Evolutionary conservation across 2,888 invertebrate species (phyloP), one percentile per base, ranked within the genome.

Genomic region (Platycnemis pennipes): DNA sequence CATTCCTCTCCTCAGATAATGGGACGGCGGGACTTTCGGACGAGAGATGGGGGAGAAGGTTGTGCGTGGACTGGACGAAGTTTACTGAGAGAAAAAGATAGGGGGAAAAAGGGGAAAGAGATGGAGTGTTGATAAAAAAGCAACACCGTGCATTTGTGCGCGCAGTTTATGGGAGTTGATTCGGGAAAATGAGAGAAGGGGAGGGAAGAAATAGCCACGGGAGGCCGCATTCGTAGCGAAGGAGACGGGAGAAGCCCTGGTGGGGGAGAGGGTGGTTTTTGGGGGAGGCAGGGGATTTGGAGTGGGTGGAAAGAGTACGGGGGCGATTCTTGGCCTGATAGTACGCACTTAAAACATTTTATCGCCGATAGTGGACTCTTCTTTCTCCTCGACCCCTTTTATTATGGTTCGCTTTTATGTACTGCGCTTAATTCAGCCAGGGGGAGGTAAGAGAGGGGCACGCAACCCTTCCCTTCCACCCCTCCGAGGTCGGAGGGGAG

Each of bases 261-360:
- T 42, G 8, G 0, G 13, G 53, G 37, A 37, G 31, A n/a, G n/a
- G n/a, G 31, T 26, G 88, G n/a, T 45, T 19, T 26, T 89, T 19
- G 42, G 63, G 56, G 44, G 37, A 69, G n/a, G 44, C 44, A 56
- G 19, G 44, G 44, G 42, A 56, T 44, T 19, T 26, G 44, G 11
- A 26, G 56, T 44, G 26, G 8, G n/a, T 31, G 42, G 1, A 13
- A 53, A 22, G 53, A 37, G 88, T 19, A 89, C 26, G 63, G 63
- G 91, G 91, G 63, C 91, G 91, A 91, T 63, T 91, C 91, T 91
- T 91, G 91, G 69, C 91, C 91, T 91, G 63, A 44, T 44, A 42
- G 91, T 69, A 37, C 91, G 63, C 91, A 91, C 91, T 63, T 69
- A 91, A 63, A 77, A 63, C 22, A 91, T 91, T 91, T 91, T 91